Evolutionary conservation across 2,797 vertebrate genomes (phyloP), one percentile per base, ranked within the genome.

Genomic region (Paedocypris micromegethes): DNA sequence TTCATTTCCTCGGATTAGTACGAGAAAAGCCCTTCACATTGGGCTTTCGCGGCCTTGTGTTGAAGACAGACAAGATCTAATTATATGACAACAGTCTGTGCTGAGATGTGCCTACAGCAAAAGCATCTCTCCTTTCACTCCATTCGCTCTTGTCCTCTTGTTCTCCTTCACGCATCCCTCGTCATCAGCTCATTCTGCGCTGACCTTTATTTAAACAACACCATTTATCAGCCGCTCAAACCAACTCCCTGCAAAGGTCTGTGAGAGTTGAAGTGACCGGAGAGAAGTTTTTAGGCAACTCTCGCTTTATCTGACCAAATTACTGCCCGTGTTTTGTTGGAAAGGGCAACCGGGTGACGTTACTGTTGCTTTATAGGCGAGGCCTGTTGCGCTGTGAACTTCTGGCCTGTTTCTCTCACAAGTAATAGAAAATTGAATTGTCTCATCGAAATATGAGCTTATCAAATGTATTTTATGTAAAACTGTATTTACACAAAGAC

Each of bases 21-120:
- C 23, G 47, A 54, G 52, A 42, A 67, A 73, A 64, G 67, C n/a
- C 45, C 58, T 70, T 63, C 59, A 59, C 58, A 67, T 68, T 73
- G 58, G 43, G 37, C n/a, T 42, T 44, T n/a, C 9, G 40, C 45
- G 50, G 59, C 48, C 48, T 52, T 69, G 41, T 7, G 48, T 73
- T 46, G 58, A 37, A 68, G 51, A 62, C 45, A 66, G 55, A 64
- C 49, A 67, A 76, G 63, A 71, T 77, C 59, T 63, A 73, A 76
- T 76, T 76, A 73, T 64, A 58, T 69, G 66, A 72, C 66, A 73
- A 68, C 51, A 3, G 43, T 75, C 64, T 70, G 58, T 55, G 38
- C 39, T 44, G 55, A 66, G 53, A 66, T 48, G 39, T 23, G 41
- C 41, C 68, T 54, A 59, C 52, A 64, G 72, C 60, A 58, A 45